These are phyloP conservation scores for Ctenodactylus gundi DNA, from an alignment of 2,113 vertebrate genomes.

Conservation along the genomic window DNA sequence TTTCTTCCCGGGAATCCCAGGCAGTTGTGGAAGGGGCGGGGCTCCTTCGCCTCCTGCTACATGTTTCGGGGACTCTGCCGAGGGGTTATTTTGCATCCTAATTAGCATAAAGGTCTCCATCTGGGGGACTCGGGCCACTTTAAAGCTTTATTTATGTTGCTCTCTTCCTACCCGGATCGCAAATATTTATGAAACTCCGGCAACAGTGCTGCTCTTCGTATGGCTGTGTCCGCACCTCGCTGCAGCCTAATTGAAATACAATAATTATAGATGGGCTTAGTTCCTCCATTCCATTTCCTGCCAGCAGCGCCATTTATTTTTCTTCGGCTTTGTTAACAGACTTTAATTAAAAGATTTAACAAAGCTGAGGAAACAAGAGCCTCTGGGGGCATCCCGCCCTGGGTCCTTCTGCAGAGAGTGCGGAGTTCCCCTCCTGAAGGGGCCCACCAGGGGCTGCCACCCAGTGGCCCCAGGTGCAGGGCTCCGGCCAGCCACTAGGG, in stretches of 20 bases:
- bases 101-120: conserved; percentile 53
- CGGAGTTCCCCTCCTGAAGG: not conserved
- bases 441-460: rapidly evolving
- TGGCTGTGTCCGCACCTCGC: conserved; percentile 79
- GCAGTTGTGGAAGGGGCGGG: not conserved
- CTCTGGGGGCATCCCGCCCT: conserved; percentile 62
- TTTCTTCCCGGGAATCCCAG: not conserved
- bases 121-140: not conserved
- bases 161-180: conserved; percentile 66
- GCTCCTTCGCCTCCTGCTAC: not conserved
- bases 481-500: no score
- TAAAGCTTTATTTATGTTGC: conserved; percentile 70
- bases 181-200: conserved; percentile 83
- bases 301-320: conserved; percentile 86
- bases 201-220: conserved; percentile 80
- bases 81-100: conserved; percentile 28
- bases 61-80: not conserved
- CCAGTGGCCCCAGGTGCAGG: rapidly evolving
- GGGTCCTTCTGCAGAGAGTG: conserved; percentile 51
- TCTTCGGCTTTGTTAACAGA: conserved; percentile 85
- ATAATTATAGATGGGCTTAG: conserved; percentile 89
- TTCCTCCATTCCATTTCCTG: conserved; percentile 85
- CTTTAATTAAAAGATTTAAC: conserved; percentile 89
- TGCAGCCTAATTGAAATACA: conserved; percentile 88
- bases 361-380: conserved; percentile 79